Percentiles rank a stretch among this genome's conserved stretches.
These are phyloP conservation scores for Turdus rufiventris DNA, from an alignment of 2,113 vertebrate genomes.

Conservation along the genomic window DNA sequence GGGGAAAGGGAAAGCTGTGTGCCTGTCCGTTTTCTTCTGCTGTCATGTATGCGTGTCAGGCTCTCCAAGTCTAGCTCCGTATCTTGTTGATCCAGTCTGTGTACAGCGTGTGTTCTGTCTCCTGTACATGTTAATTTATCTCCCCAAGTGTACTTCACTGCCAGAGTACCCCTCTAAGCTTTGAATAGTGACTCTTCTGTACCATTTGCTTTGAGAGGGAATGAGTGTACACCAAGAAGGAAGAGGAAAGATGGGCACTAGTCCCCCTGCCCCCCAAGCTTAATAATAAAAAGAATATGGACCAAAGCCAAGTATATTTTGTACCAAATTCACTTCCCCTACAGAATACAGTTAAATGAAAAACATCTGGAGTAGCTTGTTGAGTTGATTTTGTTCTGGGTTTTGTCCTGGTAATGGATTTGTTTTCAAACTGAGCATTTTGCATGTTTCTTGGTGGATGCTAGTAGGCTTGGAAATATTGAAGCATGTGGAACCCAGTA, in stretches of 20 bases:
- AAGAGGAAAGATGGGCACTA: constrained; percentile 16
- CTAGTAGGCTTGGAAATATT: constrained; percentile 66
- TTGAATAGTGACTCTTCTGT: not conserved
- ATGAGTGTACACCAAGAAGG: not conserved
- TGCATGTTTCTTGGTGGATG: constrained; percentile 66
- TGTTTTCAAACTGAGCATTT: constrained; percentile 65
- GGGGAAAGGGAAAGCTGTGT: not conserved
- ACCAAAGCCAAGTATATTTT: constrained; percentile 46
- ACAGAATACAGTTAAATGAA: constrained; percentile 63
- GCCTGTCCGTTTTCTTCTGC: not conserved
- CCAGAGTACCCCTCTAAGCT: not conserved
- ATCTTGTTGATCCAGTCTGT: not conserved
- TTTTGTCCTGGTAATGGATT: constrained; percentile 64
- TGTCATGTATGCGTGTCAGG: not conserved
- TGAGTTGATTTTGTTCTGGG: constrained; percentile 68
- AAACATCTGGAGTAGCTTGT: constrained; percentile 73
- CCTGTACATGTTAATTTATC: not conserved
- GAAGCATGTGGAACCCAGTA: constrained; percentile 73
- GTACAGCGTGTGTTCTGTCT: not conserved
- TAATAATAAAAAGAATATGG: constrained; percentile 33
- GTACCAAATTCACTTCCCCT: constrained; percentile 69
- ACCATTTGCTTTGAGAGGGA: not conserved
- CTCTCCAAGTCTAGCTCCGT: not conserved
- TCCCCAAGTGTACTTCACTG: not conserved
- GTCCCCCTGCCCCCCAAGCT: not conserved